Evolutionary conservation across 2,797 vertebrate genomes (phyloP).

Genomic region (Argentina silus): DNA sequence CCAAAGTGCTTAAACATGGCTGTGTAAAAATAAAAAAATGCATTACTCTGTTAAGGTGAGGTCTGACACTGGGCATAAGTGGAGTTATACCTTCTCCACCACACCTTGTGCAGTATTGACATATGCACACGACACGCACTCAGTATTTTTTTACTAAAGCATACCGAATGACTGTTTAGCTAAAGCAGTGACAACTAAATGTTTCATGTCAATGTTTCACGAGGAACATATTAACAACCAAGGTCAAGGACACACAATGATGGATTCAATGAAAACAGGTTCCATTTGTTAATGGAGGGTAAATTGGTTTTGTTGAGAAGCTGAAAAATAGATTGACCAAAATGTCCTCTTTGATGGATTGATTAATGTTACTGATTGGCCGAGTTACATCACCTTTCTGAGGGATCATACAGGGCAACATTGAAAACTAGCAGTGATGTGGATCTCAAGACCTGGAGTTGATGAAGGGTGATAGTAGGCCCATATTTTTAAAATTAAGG

Average conservation of each 20-base stretch:
- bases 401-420: too few relatives aligned
- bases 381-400: too few relatives aligned
- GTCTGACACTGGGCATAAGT: slow-evolving; percentile 46
- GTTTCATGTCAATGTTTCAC: neutral
- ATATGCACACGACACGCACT: slow-evolving; percentile 40
- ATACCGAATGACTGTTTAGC: neutral
- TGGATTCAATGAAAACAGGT: neutral
- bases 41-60: slow-evolving; percentile 71
- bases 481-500: too few relatives aligned
- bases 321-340: too few relatives aligned
- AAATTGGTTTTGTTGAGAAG: too few relatives aligned
- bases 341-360: too few relatives aligned
- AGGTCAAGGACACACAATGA: neutral
- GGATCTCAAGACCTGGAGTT: too few relatives aligned
- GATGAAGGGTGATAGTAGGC: too few relatives aligned
- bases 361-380: too few relatives aligned
- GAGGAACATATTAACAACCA: neutral
- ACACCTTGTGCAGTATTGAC: slow-evolving; percentile 28
- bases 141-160: neutral
- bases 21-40: slow-evolving; percentile 38
- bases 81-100: slow-evolving; percentile 27
- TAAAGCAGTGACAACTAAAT: neutral
- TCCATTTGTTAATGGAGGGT: neutral
- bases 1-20: slow-evolving; percentile 67
- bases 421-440: too few relatives aligned